Base-by-base conservation (phyloP, 2,888 invertebrate genomes). In the Elmis aenea region DNA sequence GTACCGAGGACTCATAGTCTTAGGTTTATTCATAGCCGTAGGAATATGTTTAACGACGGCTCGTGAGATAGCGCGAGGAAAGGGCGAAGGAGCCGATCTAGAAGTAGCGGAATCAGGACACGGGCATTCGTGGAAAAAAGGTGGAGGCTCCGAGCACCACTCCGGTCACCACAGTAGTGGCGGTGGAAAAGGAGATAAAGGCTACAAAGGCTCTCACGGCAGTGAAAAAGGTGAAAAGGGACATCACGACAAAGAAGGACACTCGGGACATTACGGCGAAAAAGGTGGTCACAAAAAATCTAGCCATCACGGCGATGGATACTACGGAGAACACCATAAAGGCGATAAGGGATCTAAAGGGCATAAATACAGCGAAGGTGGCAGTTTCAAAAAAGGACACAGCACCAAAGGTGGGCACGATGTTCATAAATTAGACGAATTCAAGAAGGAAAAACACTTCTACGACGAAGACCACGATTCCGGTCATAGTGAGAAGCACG, bases 371-470 rank as follows among this genome's bases (percentile, higher is more conserved):
- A 81, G 78, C 1, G 78, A 80, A 48, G 82, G 83, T 53, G 87
- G 87, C 5, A 77, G 79, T 50, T 88, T 83, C 64, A 84, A 85
- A 45, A 89, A 89, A 59, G 89, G 89, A 0, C 88, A 89, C 67
- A 83, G 82, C 45, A 89, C 87, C 50, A 85, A 89, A 64, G 88
- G 90, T 37, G 85, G 86, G 50, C 89, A 90, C 61, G 83, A 87
- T 62, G 75, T 88, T 4, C 86, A 90, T 67, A 89, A 90, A 59
- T 67, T 85, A 42, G 86, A 90, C 64, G 89, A 89, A 66, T 86
- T 79, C 67, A 85, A 87, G 62, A 89, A 89, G 64, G 83, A 88
- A 57, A 88, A 89, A 59, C 81, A 86, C 58, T 88, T 85, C 77
- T 87, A 81, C 64, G 88, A 89, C 52, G 88, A 88, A 66, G 82